These are phyloP conservation scores for Emesis castigata DNA, from an alignment of 2,888 invertebrate genomes.

Conservation along the genomic window DNA sequence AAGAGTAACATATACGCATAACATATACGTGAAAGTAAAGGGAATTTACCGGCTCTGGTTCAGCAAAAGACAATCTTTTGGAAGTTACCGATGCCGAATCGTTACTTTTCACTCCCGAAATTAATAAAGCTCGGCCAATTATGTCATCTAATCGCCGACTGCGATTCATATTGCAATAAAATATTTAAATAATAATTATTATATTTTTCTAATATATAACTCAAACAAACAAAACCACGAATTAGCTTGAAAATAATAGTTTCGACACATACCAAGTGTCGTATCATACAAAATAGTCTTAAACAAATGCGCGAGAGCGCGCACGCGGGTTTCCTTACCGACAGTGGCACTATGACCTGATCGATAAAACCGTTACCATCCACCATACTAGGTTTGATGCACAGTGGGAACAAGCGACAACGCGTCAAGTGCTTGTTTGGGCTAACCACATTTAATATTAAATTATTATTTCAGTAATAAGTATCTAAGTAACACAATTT, in stretches of 20 bases:
- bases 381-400: neutral
- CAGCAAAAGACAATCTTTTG: neutral
- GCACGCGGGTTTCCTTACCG: neutral
- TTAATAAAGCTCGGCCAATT: neutral
- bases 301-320: too few species aligned
- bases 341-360: neutral
- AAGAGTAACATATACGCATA: too few species aligned
- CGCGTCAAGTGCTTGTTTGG: neutral
- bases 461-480: neutral
- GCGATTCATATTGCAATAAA: too few species aligned
- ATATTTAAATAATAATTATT: too few species aligned
- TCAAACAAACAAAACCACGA: neutral
- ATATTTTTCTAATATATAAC: neutral
- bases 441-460: neutral
- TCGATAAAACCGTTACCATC: neutral
- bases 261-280: neutral
- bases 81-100: constrained; percentile 12
- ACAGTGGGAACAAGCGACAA: neutral
- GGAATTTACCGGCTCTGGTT: too few species aligned
- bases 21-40: too few species aligned
- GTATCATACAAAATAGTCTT: neutral
- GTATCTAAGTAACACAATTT: neutral
- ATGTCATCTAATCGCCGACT: neutral
- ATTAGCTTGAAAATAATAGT: neutral
- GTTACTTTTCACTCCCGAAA: constrained; percentile 6